Evolutionary conservation across 2,888 invertebrate genomes (phyloP), one percentile per base, ranked within the genome.

Genomic region (Philereme transversata): DNA sequence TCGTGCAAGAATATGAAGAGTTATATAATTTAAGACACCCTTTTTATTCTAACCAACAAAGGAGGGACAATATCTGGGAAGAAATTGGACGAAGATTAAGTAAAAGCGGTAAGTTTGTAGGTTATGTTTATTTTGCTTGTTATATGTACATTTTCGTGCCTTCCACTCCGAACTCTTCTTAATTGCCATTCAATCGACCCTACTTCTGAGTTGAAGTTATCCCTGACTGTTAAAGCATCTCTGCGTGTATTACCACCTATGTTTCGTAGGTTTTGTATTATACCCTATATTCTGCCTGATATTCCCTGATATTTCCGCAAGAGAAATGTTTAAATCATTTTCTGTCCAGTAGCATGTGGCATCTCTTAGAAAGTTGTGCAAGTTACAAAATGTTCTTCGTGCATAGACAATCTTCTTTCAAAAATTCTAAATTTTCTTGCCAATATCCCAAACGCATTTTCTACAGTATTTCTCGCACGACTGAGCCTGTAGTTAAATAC

Each of bases 391-490:
- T 51, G 50, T 38, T 51, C 46, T 22, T 46, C 36, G 11, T 41
- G 41, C 48, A 61, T 51, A 46, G 48, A 44, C 35, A 56, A 52
- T 46, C 45, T 51, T 6, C 60, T 41, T 52, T 56, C 56, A 35
- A 57, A 62, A 54, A 22, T 22, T 22, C 22, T 2, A 22, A 22
- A 22, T 22, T 22, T 22, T 22, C 22, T 22, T 22, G 22, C 22
- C 22, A 22, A 22, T 22, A 22, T 22, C 22, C 22, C 22, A 22
- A 22, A 22, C 22, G 22, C 3, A 22, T 22, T 22, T 22, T 22
- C 22, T 22, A 22, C 22, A 22, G 22, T 22, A 44, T 50, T 57
- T 56, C 64, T 57, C 6, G 60, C 65, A 48, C 68, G 56, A 57
- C 63, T 61, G 8, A 68, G 57, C 36, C 62, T 9, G 22, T 22